Base-by-base conservation (phyloP, 92 coral and sea anemone genomes). In the Chrysogorgia sp. region DNA sequence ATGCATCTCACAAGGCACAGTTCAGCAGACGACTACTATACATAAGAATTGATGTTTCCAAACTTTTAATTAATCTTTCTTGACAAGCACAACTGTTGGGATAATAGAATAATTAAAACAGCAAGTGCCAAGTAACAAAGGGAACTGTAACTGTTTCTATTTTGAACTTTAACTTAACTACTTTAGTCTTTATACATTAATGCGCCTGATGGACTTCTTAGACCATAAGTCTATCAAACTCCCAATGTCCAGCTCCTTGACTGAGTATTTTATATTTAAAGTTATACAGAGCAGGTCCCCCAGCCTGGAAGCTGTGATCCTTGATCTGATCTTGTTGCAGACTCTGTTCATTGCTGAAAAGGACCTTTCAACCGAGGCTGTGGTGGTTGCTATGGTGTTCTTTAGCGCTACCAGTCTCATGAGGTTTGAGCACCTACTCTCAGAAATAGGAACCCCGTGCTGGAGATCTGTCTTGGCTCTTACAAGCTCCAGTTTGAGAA, bases 241-340 rank as follows among this genome's bases (percentile, higher is more conserved):
- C 22, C 37, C 53, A 65, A 65, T 65, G 71, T 65, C 71, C 50
- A 65, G 52, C 23, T 65, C 28, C 50, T 15, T 23, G 25, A 65
- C 71, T 10, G 37, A 40, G 50, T 65, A 45, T 24, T 65, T 65
- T n/a, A n/a, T n/a, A 24, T 65, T 65, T 65, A 65, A 37, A 50
- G 71, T 65, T 6, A 65, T 65, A 40, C 71, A 33, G 53, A 65
- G 71, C 30, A 65, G 71, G 71, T 65, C 71, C 37, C 3, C 71
- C 8, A 65, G 71, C 71, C 71, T 34, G 71, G 71, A 65, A 65
- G 48, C 50, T 30, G 52, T 65, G 49, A 23, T 65, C 37, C 71
- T 65, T 65, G 71, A 65, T 23, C 71, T 65, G 71, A 65, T 65
- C 71, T 65, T 65, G 71, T 65, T 65, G 71, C 71, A 65, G 48